Conservation (phyloP, 2,797 vertebrate genomes). For the Eidolon dupreanum region DNA sequence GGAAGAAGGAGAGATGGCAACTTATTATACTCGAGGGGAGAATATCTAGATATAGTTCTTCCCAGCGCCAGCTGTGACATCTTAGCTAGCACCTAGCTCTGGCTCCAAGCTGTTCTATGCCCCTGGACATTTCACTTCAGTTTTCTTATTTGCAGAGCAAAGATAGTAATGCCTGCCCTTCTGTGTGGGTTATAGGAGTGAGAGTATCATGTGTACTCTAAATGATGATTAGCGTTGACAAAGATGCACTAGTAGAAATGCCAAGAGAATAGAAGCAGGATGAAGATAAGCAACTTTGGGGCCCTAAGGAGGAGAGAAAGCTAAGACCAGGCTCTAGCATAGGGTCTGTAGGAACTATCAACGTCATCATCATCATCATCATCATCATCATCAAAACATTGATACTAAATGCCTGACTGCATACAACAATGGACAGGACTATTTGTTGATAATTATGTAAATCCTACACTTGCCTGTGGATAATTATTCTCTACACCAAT, state of each 20-base stretch:
- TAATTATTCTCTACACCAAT: background rate
- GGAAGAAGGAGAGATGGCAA: background rate
- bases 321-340: background rate
- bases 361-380: too few species aligned
- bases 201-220: fast-evolving
- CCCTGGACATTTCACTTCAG: background rate
- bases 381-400: background rate
- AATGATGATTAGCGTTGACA: background rate
- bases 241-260: background rate
- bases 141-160: background rate
- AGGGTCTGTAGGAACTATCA: background rate
- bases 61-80: background rate
- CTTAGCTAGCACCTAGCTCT: background rate
- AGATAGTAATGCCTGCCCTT: background rate
- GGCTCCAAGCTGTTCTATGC: background rate
- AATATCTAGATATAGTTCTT: background rate
- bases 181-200: fast-evolving
- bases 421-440: background rate
- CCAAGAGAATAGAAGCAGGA: background rate
- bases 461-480: background rate
- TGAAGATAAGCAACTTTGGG: background rate
- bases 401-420: background rate
- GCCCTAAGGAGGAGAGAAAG: background rate
- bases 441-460: background rate
- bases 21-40: background rate